Base-by-base conservation (phyloP, 1,140 invertebrate genomes). In the Sitophilus oryzae region DNA sequence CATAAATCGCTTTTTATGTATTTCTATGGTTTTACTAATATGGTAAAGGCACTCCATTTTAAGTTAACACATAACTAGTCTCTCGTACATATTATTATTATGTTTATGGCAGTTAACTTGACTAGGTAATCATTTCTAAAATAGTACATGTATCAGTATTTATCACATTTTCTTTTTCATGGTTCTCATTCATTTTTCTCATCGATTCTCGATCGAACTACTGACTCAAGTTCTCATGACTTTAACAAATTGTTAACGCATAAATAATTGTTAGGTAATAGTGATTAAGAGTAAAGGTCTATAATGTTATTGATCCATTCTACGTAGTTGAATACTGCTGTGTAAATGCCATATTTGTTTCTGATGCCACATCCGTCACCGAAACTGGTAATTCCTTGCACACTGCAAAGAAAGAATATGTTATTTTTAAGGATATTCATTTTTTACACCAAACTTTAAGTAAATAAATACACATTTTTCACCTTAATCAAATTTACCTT, bases 321-420 rank as follows among this genome's bases (percentile, higher is more conserved):
- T 2, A 91, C 80, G 68, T 92, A 95, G 66, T 92, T 93, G 8
- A 86, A 79, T 2, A 95, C 82, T 61, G 84, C 82, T 1, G 90
- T 89, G 66, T 96, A 96, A 52, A 96, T 93, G 2, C 93, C 93
- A 63, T 86, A 95, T 70, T 94, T 95, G 37, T 89, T 88, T 42
- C 82, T 83, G 65, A 89, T 84, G 3, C 91, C 93, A 67, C 93
- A 96, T 15, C 91, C 92, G 66, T 96, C 92, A 0, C 93, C 93
- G 61, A 95, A 97, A 66, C 91, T 94, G 0, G 93, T 96, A 30
- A 96, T 91, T 2, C 93, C 93, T 70, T 89, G 88, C 16, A 93
- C 82, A 16, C 81, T 82, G 40, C 10, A 44, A 52, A 3, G 37
- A 51, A 42, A 4, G 86, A 88, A 90, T 18, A 4, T 18, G 19